Conservation (phyloP, 1,140 invertebrate genomes). For the Drosophila nebulosa region DNA sequence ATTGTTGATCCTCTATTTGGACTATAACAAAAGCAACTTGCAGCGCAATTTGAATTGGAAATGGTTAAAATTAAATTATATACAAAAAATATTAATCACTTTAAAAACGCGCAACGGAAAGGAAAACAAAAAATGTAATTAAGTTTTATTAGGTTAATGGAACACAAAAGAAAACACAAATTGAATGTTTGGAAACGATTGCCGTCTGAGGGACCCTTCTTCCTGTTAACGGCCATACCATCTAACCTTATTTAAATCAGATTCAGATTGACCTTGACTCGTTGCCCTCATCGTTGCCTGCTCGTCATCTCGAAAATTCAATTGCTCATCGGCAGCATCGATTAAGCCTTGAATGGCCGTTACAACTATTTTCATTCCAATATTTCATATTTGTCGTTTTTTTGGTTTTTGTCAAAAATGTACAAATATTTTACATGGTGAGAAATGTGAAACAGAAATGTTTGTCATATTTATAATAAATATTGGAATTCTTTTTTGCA, state of each 20-base stretch:
- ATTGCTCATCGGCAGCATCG: constrained; percentile 81
- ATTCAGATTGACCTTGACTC: constrained; percentile 41
- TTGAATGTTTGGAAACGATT: constrained; percentile 53
- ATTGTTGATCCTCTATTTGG: background rate
- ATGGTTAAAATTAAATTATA: constrained; percentile 10
- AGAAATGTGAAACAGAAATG: background rate
- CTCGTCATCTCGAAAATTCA: constrained; percentile 73
- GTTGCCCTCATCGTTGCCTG: constrained; percentile 52
- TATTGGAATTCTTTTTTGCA: background rate
- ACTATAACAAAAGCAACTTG: background rate
- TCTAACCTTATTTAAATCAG: constrained; percentile 80
- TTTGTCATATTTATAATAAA: background rate
- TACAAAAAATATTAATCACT: constrained; percentile 29
- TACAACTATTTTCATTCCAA: constrained; percentile 59
- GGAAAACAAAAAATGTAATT: background rate
- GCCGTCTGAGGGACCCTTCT: constrained; percentile 51
- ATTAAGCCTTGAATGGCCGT: constrained; percentile 81
- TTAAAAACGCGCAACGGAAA: constrained; percentile 16
- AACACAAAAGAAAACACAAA: constrained; percentile 24
- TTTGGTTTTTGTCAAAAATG: constrained; percentile 19
- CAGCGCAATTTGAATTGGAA: background rate
- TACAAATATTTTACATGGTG: constrained; percentile 29
- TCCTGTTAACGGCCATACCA: constrained; percentile 17
- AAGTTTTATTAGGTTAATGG: background rate
- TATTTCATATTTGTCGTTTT: constrained; percentile 4